A percentile compares a stretch with the other conserved stretches of the same genome.
Evolutionary conservation across 1,140 invertebrate species (phyloP).

Genomic region (Brachionus asplanchnoidis): DNA sequence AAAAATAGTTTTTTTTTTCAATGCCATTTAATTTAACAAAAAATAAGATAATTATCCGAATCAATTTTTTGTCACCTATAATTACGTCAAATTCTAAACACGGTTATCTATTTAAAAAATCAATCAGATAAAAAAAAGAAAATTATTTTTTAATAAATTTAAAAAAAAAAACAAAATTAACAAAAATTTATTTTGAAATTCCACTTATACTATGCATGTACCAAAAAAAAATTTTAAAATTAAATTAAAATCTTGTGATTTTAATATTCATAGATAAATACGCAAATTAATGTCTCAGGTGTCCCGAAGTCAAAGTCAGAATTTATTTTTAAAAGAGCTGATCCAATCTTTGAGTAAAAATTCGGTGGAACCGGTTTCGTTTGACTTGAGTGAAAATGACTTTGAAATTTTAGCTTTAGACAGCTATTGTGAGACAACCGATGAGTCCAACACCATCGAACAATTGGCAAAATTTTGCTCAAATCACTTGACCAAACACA

Average conservation of each 20-base stretch:
- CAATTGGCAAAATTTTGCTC: not conserved
- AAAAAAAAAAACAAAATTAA: not conserved
- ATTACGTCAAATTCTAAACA: not conserved
- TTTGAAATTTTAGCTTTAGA: not conserved
- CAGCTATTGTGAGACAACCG: not conserved
- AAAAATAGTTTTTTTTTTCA: too few species aligned
- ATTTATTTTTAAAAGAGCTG: not conserved
- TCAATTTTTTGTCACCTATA: not conserved
- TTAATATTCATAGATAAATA: not conserved
- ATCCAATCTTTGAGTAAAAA: not conserved
- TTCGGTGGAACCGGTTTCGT: not conserved
- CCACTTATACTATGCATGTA: not conserved
- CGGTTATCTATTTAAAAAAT: not conserved
- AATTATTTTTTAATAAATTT: not conserved
- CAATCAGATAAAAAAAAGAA: not conserved
- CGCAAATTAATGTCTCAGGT: not conserved
- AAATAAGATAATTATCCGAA: not conserved
- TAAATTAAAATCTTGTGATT: not conserved
- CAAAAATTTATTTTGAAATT: not conserved
- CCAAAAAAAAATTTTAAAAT: not conserved
- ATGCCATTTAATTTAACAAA: not conserved
- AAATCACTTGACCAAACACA: not conserved
- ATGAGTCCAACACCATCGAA: not conserved
- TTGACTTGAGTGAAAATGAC: not conserved
- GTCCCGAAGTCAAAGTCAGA: not conserved